These are phyloP conservation scores for Drosophila sordidapex DNA, from an alignment of 2,888 invertebrate genomes.

Conservation along the genomic window DNA sequence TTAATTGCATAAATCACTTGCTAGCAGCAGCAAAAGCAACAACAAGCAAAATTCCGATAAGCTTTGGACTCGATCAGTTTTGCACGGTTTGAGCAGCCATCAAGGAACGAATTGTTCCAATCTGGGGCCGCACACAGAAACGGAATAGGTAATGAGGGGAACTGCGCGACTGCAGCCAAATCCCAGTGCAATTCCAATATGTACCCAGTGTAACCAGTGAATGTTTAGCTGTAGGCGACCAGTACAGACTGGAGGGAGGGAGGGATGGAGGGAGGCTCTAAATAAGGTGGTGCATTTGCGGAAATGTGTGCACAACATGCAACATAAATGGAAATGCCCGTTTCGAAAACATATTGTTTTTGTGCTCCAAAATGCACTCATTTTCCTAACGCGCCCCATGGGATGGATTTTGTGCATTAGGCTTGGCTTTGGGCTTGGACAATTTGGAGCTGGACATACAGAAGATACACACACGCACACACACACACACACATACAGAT, in stretches of 20 bases:
- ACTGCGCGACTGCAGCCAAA: slow-evolving; percentile 15
- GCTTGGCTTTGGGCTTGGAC: slow-evolving; percentile 5
- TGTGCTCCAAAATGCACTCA: slow-evolving; percentile 78
- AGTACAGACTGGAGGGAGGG: neutral
- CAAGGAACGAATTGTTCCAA: slow-evolving; percentile 55
- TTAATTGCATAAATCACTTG: slow-evolving; percentile 46
- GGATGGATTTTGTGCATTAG: slow-evolving; percentile 22
- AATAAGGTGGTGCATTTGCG: slow-evolving; percentile 68
- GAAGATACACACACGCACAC: neutral
- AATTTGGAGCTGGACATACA: slow-evolving; percentile 17
- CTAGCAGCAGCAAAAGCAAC: slow-evolving; percentile 20
- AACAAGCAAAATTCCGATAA: slow-evolving; percentile 33
- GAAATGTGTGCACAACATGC: slow-evolving; percentile 80
- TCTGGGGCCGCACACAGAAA: slow-evolving; percentile 59
- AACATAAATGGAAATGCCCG: slow-evolving; percentile 78
- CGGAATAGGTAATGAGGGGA: slow-evolving; percentile 50
- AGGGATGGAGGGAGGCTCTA: neutral
- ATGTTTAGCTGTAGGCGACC: slow-evolving; percentile 52
- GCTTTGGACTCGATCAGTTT: slow-evolving; percentile 44
- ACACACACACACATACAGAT: neutral
- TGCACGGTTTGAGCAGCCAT: slow-evolving; percentile 30
- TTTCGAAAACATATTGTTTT: slow-evolving; percentile 81
- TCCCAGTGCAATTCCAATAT: slow-evolving; percentile 57
- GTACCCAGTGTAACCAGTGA: slow-evolving; percentile 48
- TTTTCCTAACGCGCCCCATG: slow-evolving; percentile 76